Conservation (phyloP, 2,113 vertebrate genomes). For the Xiphias gladius region DNA sequence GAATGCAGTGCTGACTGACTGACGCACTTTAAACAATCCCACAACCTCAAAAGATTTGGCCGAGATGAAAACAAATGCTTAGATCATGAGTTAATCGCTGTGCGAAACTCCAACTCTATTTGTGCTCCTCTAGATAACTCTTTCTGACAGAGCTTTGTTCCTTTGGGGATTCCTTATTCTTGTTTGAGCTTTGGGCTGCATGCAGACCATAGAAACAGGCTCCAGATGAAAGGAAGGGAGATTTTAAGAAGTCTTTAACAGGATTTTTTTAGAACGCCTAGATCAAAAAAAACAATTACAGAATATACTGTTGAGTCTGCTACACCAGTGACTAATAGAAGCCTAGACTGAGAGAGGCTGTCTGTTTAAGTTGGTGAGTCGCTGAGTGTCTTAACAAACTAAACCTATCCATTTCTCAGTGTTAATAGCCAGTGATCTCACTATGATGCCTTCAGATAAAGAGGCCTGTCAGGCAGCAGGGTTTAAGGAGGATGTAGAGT, state of each 20-base stretch:
- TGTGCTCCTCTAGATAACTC: conserved; percentile 44
- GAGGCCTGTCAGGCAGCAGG: conserved; percentile 27
- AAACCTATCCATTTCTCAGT: conserved; percentile 53
- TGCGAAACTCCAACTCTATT: conserved; percentile 66
- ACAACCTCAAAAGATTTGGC: conserved; percentile 60
- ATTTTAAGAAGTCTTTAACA: conserved; percentile 46
- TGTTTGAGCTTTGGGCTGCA: conserved; percentile 28
- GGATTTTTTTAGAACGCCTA: conserved; percentile 17
- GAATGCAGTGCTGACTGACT: conserved; percentile 37
- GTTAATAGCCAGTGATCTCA: conserved; percentile 77
- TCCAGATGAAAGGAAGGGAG: conserved; percentile 48
- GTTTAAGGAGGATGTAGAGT: conserved; percentile 50
- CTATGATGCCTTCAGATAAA: conserved; percentile 44
- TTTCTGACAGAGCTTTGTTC: conserved; percentile 16
- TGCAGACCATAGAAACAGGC: conserved; percentile 40
- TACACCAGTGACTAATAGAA: conserved; percentile 75
- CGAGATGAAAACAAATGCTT: conserved; percentile 42
- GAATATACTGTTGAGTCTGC: conserved; percentile 69
- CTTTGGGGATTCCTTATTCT: conserved; percentile 44
- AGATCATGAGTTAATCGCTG: conserved; percentile 41
- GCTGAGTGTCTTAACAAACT: conserved; percentile 57
- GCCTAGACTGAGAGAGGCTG: conserved; percentile 39
- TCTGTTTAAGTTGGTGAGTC: conserved; percentile 60
- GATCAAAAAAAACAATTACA: conserved; percentile 58
- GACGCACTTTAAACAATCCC: conserved; percentile 42